A percentile compares a stretch with the other conserved stretches of the same genome.
Conservation (phyloP, 2,888 invertebrate species). For the Hyalella azteca region DNA sequence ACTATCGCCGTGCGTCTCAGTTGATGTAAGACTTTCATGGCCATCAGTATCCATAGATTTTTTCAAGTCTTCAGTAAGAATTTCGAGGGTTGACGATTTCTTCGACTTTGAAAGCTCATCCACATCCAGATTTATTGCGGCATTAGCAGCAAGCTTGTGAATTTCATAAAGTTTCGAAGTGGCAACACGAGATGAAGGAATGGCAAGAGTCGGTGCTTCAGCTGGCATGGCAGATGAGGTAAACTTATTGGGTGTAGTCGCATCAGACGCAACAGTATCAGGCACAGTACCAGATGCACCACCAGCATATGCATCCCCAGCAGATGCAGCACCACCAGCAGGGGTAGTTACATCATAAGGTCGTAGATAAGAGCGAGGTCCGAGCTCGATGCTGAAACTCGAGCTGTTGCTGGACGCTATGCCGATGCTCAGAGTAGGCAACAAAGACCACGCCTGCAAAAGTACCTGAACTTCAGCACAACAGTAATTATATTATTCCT, state of each 20-base stretch:
- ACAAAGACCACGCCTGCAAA: slow-evolving; percentile 51
- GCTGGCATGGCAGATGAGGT: neutral
- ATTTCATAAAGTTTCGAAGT: too few relatives aligned
- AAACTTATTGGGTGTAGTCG: neutral
- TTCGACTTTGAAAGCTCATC: too few relatives aligned
- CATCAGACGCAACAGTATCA: neutral
- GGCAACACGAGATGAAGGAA: neutral
- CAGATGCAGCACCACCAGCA: neutral
- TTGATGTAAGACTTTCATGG: too few relatives aligned
- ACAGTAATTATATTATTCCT: too few relatives aligned
- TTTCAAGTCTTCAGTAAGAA: too few relatives aligned
- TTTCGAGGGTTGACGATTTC: too few relatives aligned
- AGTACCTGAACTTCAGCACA: neutral
- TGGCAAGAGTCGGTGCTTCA: neutral
- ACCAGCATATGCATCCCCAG: neutral
- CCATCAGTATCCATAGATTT: too few relatives aligned
- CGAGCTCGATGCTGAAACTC: slow-evolving; percentile 44
- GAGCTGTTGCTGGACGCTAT: slow-evolving; percentile 43
- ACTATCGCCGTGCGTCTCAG: too few relatives aligned
- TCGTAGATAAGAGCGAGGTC: slow-evolving; percentile 45
- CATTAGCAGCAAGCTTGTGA: too few relatives aligned
- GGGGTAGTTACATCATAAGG: slow-evolving; percentile 33
- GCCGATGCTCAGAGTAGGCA: slow-evolving; percentile 59
- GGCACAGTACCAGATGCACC: neutral
- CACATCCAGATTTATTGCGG: too few relatives aligned